phyloP scores from a whole-genome alignment of 2,888 invertebrate species.

The Euproctis similis region DNA sequence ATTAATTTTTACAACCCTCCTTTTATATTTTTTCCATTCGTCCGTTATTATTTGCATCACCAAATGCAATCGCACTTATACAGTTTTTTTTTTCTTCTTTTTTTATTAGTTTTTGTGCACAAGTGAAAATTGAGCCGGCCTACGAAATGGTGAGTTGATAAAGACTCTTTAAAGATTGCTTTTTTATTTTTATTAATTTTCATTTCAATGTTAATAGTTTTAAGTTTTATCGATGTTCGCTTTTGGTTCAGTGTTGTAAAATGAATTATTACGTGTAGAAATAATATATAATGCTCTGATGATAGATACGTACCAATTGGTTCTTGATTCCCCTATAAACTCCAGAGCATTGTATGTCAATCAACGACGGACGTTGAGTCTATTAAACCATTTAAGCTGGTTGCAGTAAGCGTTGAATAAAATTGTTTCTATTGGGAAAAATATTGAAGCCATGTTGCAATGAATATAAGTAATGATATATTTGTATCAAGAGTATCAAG shows the following conservation, averaged over 20 bases:
- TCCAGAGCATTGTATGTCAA: constrained; percentile 64
- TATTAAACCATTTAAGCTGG: constrained; percentile 62
- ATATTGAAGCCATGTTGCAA: too few species aligned
- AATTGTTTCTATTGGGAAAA: constrained; percentile 16
- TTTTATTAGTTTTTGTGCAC: constrained; percentile 60
- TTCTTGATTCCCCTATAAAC: constrained; percentile 24
- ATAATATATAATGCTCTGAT: too few species aligned
- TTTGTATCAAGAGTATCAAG: too few species aligned
- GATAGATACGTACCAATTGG: constrained; percentile 12
- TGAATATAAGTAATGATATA: too few species aligned
- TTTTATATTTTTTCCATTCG: too few species aligned
- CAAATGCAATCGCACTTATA: constrained; percentile 71
- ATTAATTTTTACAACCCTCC: constrained; percentile 61
- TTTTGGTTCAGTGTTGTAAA: too few species aligned
- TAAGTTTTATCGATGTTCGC: neutral
- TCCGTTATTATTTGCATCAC: constrained; percentile 62
- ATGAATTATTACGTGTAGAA: too few species aligned
- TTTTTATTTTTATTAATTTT: constrained; percentile 4
- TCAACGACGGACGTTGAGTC: constrained; percentile 48
- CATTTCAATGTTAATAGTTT: neutral
- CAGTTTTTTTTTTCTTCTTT: constrained; percentile 53
- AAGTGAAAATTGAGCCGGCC: constrained; percentile 48
- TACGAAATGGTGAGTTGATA: constrained; percentile 53
- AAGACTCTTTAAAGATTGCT: constrained; percentile 8
- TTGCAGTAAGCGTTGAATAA: constrained; percentile 49